Base-by-base conservation (phyloP, 2,113 vertebrate species). In the Gymnobelideus leadbeateri region DNA sequence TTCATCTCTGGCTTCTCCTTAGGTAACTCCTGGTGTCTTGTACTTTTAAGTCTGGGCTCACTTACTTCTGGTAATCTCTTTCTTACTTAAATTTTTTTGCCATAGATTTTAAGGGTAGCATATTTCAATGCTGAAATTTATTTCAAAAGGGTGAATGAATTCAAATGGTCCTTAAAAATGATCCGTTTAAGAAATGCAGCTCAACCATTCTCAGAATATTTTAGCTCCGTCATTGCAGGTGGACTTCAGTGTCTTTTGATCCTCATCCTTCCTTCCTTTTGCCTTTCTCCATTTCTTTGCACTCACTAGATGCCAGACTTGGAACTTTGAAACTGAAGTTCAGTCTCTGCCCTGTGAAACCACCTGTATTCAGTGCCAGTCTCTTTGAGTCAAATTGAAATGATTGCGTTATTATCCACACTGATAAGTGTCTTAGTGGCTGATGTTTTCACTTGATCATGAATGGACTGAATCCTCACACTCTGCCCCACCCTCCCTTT, bases 111-210 rank as follows among this genome's bases (percentile, higher is more conserved):
- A 43, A 84, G 68, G 68, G 2, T 84, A 37, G 37, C 37, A 21
- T 84, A 89, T 96, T 94, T 96, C 95, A 52, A 89, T 93, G 31
- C 90, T 95, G 91, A 93, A 95, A 94, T 37, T 84, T 43, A 47
- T 94, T 96, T 97, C 53, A 43, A 96, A 93, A 91, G 91, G 77
- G 93, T 51, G 46, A 47, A 89, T 43, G 89, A 89, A 31, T 94
- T 96, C 43, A 53, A 57, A 89, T 47, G 51, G 93, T 89, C 61
- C 92, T 91, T 93, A 90, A 47, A 43, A n/a, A 43, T 43, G 51
- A 10, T 90, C 53, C 91, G 21, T 1, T 57, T 2, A 90, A 11
- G 93, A 21, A 57, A 90, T 77, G 19, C 37, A 31, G 26, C 24
- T 95, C 68, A 8, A 37, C 37, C 37, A 0, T 43, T 84, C 68